phyloP scores from a whole-genome alignment of 2,797 vertebrate species.

The Phylloscopus collybita region DNA sequence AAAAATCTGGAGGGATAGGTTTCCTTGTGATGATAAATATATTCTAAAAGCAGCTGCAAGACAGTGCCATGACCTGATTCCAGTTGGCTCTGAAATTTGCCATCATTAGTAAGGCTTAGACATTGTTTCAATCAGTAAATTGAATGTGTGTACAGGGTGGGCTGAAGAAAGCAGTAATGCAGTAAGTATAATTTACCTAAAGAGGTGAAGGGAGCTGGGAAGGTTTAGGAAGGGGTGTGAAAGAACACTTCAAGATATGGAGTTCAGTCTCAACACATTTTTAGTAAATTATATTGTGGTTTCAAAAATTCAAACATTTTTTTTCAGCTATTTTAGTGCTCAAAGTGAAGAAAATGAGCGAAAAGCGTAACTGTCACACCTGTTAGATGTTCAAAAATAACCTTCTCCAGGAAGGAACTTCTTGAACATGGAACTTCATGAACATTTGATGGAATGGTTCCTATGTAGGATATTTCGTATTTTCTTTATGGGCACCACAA shows the following conservation, averaged over 20 bases:
- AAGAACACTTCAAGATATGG: not conserved
- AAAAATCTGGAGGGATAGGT: not conserved
- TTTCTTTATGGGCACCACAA: not conserved
- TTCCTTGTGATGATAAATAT: not conserved
- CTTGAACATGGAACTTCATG: not conserved
- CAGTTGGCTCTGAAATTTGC: constrained; percentile 7
- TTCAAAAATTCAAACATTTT: constrained; percentile 35
- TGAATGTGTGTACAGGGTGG: no score
- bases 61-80: not conserved
- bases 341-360: constrained; percentile 24
- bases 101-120: not conserved
- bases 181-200: not conserved
- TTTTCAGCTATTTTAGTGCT: constrained; percentile 29
- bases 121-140: not conserved
- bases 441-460: not conserved
- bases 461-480: not conserved
- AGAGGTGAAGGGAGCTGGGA: not conserved
- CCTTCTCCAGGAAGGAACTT: not conserved
- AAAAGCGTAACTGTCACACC: not conserved
- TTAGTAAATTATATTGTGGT: constrained; percentile 11
- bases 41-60: constrained; percentile 14
- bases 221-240: not conserved
- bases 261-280: constrained; percentile 1
- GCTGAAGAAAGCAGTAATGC: no score
- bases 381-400: constrained; percentile 34